Evolutionary conservation across 92 coral and sea anemone species (phyloP).

Genomic region (Zoanthus sansibaricus): DNA sequence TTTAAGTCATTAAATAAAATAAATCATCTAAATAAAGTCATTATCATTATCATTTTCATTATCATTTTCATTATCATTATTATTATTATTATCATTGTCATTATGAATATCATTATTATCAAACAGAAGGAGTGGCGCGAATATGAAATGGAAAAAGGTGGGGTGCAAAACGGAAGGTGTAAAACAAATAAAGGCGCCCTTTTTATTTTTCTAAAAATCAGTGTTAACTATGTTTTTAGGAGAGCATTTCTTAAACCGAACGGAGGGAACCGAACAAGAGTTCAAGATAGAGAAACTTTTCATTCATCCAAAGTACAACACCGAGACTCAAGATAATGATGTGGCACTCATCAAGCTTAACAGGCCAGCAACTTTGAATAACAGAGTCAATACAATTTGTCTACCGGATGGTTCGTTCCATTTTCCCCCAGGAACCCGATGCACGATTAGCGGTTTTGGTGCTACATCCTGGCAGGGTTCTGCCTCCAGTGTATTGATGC

Average conservation of each 20-base stretch:
- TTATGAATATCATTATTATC: too few relatives aligned
- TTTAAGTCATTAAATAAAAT: too few relatives aligned
- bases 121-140: too few relatives aligned
- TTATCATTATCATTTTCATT: too few relatives aligned
- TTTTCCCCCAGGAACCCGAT: constrained; percentile 75
- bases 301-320: constrained; percentile 77
- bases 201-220: too few relatives aligned
- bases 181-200: too few relatives aligned
- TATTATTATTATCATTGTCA: too few relatives aligned
- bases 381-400: constrained; percentile 81
- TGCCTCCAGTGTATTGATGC: constrained; percentile 75
- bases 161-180: too few relatives aligned
- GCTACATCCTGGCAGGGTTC: constrained; percentile 66
- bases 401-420: constrained; percentile 71
- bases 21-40: too few relatives aligned
- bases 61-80: too few relatives aligned
- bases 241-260: constrained; percentile 70
- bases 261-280: constrained; percentile 77
- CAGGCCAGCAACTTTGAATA: constrained; percentile 72
- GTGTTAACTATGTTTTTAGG: constrained; percentile 35
- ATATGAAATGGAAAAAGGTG: too few relatives aligned
- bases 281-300: constrained; percentile 64
- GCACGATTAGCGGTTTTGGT: constrained; percentile 80
- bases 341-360: constrained; percentile 74
- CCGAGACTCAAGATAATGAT: constrained; percentile 74